Evolutionary conservation across 2,888 invertebrate genomes (phyloP).

Genomic region (Drosophila niveifrons): DNA sequence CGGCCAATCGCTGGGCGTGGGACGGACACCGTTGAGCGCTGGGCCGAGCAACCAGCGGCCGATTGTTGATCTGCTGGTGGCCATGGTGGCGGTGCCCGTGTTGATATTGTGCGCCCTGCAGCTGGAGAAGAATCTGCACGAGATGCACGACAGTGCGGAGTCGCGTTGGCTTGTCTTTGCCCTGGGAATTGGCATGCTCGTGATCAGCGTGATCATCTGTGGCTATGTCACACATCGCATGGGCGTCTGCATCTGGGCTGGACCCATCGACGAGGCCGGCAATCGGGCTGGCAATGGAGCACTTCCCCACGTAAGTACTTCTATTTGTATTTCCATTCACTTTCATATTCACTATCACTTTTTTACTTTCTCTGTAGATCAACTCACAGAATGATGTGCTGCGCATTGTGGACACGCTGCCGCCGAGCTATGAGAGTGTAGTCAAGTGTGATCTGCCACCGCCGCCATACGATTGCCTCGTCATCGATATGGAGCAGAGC

Average conservation of each 20-base stretch:
- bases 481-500: conserved; percentile 82
- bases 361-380: conserved; percentile 64
- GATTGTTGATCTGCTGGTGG: conserved; percentile 85
- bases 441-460: conserved; percentile 85
- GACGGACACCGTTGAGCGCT: conserved; percentile 19
- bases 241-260: conserved; percentile 86
- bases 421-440: conserved; percentile 85
- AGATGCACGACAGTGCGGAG: conserved; percentile 83
- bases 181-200: conserved; percentile 84
- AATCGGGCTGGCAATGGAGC: conserved; percentile 68
- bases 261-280: conserved; percentile 84
- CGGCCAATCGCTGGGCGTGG: conserved; percentile 16
- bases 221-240: conserved; percentile 86
- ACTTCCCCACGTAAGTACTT: conserved; percentile 75
- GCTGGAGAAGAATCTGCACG: conserved; percentile 85
- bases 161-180: conserved; percentile 85
- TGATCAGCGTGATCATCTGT: conserved; percentile 85
- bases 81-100: conserved; percentile 85
- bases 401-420: conserved; percentile 83
- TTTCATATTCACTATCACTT: too few species aligned
- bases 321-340: too few species aligned
- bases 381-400: conserved; percentile 85
- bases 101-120: conserved; percentile 85
- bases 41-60: conserved; percentile 80
- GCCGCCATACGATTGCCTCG: conserved; percentile 84